These are phyloP conservation scores for Drosophila pallidifrons DNA, from an alignment of 1,140 invertebrate genomes.

Conservation along the genomic window DNA sequence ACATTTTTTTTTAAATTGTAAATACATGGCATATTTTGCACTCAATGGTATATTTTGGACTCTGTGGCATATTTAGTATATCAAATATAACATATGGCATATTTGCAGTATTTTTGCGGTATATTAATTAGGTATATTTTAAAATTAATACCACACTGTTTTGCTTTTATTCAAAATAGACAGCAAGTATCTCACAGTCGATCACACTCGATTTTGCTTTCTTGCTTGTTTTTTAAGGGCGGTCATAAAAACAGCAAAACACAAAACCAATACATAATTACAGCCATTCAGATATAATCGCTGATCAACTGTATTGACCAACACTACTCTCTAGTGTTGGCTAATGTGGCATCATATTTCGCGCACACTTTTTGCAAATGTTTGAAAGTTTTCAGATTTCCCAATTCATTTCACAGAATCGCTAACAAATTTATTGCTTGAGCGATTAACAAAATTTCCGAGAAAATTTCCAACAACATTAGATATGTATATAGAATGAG, in stretches of 20 bases:
- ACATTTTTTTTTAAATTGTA: too few relatives aligned
- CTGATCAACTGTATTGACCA: not conserved
- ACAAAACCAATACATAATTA: conserved; percentile 36
- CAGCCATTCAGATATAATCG: conserved; percentile 32
- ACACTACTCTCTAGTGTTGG: not conserved
- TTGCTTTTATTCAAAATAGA: too few relatives aligned
- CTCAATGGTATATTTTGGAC: too few relatives aligned
- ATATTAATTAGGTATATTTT: too few relatives aligned
- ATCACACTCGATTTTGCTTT: not conserved
- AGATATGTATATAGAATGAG: not conserved
- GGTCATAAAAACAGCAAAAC: conserved; percentile 19
- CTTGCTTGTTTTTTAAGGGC: conserved; percentile 31
- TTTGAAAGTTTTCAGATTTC: not conserved
- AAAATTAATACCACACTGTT: too few relatives aligned
- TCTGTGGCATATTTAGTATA: too few relatives aligned
- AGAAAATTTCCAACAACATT: not conserved
- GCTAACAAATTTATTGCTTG: conserved; percentile 9
- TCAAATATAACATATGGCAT: too few relatives aligned
- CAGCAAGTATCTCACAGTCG: too few relatives aligned
- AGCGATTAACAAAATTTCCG: not conserved
- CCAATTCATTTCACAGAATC: not conserved
- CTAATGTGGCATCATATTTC: not conserved
- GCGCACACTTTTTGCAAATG: not conserved
- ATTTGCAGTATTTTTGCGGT: too few relatives aligned
- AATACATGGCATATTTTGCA: too few relatives aligned